Conservation (phyloP, 2,113 vertebrate species). For the Rissa tridactyla region DNA sequence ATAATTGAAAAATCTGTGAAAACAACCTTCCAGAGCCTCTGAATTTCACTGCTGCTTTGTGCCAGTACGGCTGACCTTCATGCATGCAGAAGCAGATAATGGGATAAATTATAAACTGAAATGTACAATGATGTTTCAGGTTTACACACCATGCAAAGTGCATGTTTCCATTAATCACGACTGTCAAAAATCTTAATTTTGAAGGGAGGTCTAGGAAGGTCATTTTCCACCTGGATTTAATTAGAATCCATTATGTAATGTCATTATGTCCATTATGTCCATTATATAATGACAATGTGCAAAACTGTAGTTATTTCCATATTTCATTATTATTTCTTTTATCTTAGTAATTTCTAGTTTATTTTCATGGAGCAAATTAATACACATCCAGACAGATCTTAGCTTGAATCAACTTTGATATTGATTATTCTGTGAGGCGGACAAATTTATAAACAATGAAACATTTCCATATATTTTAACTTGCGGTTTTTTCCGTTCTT, state of each 20-base stretch:
- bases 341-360: background rate
- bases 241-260: slow-evolving; percentile 64
- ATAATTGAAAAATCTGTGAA: slow-evolving; percentile 35
- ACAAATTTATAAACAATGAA: background rate
- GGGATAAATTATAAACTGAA: slow-evolving; percentile 57
- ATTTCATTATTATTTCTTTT: slow-evolving; percentile 17
- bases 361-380: background rate
- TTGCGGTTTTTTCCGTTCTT: background rate
- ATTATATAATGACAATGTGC: slow-evolving; percentile 27
- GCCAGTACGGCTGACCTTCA: background rate
- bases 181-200: slow-evolving; percentile 47
- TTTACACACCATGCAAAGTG: slow-evolving; percentile 58
- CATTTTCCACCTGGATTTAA: slow-evolving; percentile 64
- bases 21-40: background rate
- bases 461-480: background rate
- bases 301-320: background rate
- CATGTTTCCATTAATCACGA: slow-evolving; percentile 48
- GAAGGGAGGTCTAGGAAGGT: slow-evolving; percentile 45
- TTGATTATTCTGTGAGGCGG: background rate
- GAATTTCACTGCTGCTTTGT: background rate
- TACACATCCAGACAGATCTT: background rate
- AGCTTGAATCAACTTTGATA: background rate
- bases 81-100: slow-evolving; percentile 49
- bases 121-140: slow-evolving; percentile 24
- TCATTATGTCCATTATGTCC: slow-evolving; percentile 53